Percentiles rank a stretch among this genome's conserved stretches.
phyloP scores from a whole-genome alignment of 2,797 vertebrate genomes.

The Tokudaia muenninki region DNA sequence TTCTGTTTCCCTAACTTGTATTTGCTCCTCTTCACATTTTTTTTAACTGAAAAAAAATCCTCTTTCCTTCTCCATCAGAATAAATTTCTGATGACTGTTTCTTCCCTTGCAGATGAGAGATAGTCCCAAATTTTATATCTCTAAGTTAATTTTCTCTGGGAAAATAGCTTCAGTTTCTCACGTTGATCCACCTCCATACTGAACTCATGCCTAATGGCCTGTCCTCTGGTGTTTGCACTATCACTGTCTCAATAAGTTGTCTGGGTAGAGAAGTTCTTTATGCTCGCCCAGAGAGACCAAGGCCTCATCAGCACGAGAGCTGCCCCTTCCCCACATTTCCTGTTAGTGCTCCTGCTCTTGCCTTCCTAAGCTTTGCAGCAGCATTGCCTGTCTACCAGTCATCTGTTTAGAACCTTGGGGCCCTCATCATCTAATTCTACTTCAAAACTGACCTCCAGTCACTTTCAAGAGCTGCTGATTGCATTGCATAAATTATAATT shows the following conservation, averaged over 20 bases:
- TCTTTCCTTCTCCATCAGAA: constrained; percentile 16
- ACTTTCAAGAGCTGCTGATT: constrained; percentile 8
- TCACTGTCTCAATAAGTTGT: background rate
- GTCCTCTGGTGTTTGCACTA: background rate
- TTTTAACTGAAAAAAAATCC: background rate
- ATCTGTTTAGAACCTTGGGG: background rate
- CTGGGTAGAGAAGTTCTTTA: background rate
- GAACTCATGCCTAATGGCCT: background rate
- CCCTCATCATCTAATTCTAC: background rate
- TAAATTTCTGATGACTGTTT: background rate
- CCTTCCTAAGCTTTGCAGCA: background rate
- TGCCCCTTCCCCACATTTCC: background rate
- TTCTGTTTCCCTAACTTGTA: constrained; percentile 28
- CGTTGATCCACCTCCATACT: background rate
- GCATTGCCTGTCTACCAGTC: background rate
- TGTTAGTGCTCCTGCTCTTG: background rate
- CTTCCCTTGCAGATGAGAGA: constrained; percentile 7
- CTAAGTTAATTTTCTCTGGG: background rate
- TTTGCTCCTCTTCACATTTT: background rate
- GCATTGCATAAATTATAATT: constrained; percentile 29
- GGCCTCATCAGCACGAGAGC: background rate
- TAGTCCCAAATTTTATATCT: background rate
- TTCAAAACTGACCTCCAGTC: background rate
- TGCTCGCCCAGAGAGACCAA: background rate
- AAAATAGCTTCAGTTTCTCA: background rate